Evolutionary conservation across 2,797 vertebrate species (phyloP), one percentile per base, ranked within the genome.

Genomic region (Epinephelus malabaricus): DNA sequence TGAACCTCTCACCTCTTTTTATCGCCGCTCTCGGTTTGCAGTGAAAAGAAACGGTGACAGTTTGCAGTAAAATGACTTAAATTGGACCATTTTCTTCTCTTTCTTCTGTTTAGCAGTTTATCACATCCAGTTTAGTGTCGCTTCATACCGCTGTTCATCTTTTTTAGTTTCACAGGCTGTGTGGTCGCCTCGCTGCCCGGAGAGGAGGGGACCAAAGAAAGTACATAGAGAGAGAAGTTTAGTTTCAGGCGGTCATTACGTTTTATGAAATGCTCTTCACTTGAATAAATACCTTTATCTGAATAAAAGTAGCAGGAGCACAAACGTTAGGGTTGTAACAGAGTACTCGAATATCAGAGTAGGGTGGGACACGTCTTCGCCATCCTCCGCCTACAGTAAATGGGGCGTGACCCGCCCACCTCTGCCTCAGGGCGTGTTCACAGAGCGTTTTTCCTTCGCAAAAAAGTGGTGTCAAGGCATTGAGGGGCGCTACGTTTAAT

Each of bases 81-180:
- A 18, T 56, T n/a, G 13, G 34, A 51, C 17, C 27, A 5, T 60
- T 50, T 38, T 50, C 15, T 59, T n/a, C 38, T 46, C 21, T 19
- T 56, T n/a, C 30, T 43, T 19, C 17, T 55, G 51, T 56, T 34
- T 18, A 65, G 62, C 17, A 25, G 34, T 40, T 65, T 11, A 23
- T 63, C 19, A 47, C 21, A 45, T 74, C 11, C 67, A 40, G 40
- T 27, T 47, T 6, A 15, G 14, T 54, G 15, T n/a, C 15, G 49
- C 27, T 2, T 43, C 23, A 4, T 43, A 2, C 34, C 6, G 23
- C 53, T 60, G 7, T 25, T 65, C 64, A 62, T 49, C 9, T 40
- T 54, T 40, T 67, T 23, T 58, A 17, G 43, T 43, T n/a, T 18
- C 46, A 51, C 53, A 18, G 14, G 49, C 21, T 73, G 47, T 73